phyloP scores from a whole-genome alignment of 2,113 vertebrate species.

The Puntigrus tetrazona region DNA sequence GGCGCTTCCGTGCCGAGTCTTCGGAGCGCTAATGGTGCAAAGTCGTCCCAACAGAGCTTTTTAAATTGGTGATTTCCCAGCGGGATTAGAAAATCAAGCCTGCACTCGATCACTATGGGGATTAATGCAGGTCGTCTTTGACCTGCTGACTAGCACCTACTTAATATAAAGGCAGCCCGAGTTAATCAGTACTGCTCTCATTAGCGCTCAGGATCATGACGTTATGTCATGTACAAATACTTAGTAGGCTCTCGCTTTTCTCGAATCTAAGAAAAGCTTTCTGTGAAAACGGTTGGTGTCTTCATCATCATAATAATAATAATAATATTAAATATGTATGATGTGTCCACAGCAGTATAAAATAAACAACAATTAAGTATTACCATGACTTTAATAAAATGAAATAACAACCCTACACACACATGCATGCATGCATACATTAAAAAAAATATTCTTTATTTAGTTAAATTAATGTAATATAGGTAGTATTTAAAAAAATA shows the following conservation, averaged over 20 bases:
- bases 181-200: conserved; percentile 6
- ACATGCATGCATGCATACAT: no score
- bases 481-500: no score
- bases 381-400: not conserved
- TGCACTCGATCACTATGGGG: conserved; percentile 10
- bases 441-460: no score
- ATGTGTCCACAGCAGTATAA: not conserved
- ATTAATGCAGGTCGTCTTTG: conserved; percentile 29
- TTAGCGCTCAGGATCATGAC: not conserved
- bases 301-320: no score
- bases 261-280: not conserved
- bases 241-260: not conserved
- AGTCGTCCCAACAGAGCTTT: conserved; percentile 43
- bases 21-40: conserved; percentile 31
- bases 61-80: conserved; percentile 42
- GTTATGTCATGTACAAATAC: not conserved
- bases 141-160: conserved; percentile 37
- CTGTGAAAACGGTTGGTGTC: not conserved
- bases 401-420: no score
- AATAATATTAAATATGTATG: not conserved
- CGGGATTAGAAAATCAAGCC: conserved; percentile 20
- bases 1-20: not conserved
- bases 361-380: not conserved
- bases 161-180: conserved; percentile 17
- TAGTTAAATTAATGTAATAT: no score